These are phyloP conservation scores for Rhizomys pruinosus DNA, from an alignment of 2,113 vertebrate species.

Conservation along the genomic window DNA sequence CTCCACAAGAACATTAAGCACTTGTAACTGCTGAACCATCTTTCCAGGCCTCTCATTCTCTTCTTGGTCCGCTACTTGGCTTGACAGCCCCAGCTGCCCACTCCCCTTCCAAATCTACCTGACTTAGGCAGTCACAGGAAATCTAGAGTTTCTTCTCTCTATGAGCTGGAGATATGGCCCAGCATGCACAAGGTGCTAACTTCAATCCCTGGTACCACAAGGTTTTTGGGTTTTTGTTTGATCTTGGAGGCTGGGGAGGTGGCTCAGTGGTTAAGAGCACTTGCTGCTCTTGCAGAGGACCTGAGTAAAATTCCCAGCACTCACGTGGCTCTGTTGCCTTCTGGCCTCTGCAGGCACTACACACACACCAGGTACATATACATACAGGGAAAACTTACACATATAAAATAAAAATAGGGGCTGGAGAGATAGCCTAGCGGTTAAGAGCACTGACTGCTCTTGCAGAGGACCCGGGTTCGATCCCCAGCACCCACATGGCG, in stretches of 20 bases:
- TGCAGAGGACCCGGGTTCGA: too few relatives aligned
- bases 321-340: too few relatives aligned
- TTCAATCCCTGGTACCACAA: neutral
- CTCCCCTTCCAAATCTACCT: neutral
- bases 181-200: neutral
- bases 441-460: too few relatives aligned
- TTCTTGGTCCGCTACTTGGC: neutral
- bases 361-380: too few relatives aligned
- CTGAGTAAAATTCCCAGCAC: neutral
- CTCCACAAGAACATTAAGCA: too few relatives aligned
- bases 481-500: too few relatives aligned
- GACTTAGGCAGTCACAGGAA: neutral
- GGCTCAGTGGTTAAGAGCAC: neutral
- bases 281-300: neutral
- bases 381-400: too few relatives aligned
- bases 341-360: too few relatives aligned
- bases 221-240: neutral
- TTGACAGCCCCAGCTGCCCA: neutral
- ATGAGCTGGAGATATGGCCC: neutral
- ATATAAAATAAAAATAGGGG: too few relatives aligned
- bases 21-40: too few relatives aligned
- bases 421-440: too few relatives aligned
- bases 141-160: neutral
- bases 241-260: neutral
- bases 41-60: neutral